Base-by-base conservation (phyloP, 2,797 vertebrate species). In the Scolopax bukidnonensis region DNA sequence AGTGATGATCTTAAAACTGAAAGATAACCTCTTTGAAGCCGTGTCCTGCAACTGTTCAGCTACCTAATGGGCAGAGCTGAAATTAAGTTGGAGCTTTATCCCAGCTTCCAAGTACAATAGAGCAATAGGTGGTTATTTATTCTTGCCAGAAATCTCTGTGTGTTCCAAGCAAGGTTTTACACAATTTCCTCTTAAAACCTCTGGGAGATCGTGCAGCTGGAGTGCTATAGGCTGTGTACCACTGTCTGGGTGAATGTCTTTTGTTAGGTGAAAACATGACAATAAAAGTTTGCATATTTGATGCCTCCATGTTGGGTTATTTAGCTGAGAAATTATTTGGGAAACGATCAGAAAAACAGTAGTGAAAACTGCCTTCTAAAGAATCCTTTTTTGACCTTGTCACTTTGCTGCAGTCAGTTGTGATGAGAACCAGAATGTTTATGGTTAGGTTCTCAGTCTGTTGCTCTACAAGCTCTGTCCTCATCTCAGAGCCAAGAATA, bases 331-430 rank as follows among this genome's bases (percentile, higher is more conserved):
- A n/a, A 12, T 16, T 0, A 30, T 64, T 64, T 75, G n/a, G 21
- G 41, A 67, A 88, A 53, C 40, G 17, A 6, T 41, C 21, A 59
- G 68, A n/a, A 60, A 56, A 83, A 56, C 16, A 14, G 12, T 5
- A 30, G 30, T 83, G 71, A 30, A 43, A 85, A 11, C n/a, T 77
- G 17, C 41, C 36, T 85, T 54, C 8, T 56, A 5, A 21, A 74
- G n/a, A 12, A 53, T 30, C 54, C 18, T 25, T 64, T 33, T 60
- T 13, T 77, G 63, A 36, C 50, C 36, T 27, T 76, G 64, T 75
- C 45, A 24, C 1, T 0, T 64, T 54, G 27, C 81, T 73, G 48
- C 41, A 67, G 1, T n/a, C 0, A 1, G 9, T 18, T 41, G 45
- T 43, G 90, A 84, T 68, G 51, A 45, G 50, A 82, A 54, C 28